A percentile compares a stretch with the other conserved stretches of the same genome.
These are phyloP conservation scores for Corythaixoides concolor DNA, from an alignment of 2,113 vertebrate genomes.

Conservation along the genomic window DNA sequence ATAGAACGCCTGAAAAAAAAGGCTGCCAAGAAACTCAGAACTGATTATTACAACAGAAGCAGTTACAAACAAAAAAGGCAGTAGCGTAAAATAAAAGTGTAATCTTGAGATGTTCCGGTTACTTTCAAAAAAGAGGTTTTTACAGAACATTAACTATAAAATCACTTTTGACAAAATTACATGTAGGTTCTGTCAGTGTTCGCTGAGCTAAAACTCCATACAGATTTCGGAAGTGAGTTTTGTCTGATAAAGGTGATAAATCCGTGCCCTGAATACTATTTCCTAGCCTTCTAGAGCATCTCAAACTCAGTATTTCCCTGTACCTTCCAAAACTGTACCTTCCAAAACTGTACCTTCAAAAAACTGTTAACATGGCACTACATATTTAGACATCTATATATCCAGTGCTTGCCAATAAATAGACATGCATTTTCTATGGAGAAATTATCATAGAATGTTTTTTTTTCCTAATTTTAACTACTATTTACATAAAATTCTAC, in stretches of 20 bases:
- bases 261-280: neutral
- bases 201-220: neutral
- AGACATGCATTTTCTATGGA: neutral
- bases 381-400: neutral
- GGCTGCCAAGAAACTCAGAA: neutral
- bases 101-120: neutral
- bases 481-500: neutral
- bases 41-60: neutral
- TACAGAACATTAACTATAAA: constrained; percentile 24
- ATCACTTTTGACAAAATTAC: constrained; percentile 31
- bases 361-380: neutral
- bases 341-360: neutral
- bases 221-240: neutral
- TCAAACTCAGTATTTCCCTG: neutral
- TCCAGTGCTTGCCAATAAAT: neutral
- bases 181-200: constrained; percentile 17
- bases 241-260: constrained; percentile 11
- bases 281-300: neutral
- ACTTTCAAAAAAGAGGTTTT: neutral
- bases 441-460: neutral
- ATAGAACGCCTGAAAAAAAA: neutral
- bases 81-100: neutral
- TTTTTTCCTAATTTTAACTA: neutral
- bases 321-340: too few species aligned
- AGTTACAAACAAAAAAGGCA: neutral